phyloP scores from a whole-genome alignment of 2,888 invertebrate species.

The Agapostemon virescens region DNA sequence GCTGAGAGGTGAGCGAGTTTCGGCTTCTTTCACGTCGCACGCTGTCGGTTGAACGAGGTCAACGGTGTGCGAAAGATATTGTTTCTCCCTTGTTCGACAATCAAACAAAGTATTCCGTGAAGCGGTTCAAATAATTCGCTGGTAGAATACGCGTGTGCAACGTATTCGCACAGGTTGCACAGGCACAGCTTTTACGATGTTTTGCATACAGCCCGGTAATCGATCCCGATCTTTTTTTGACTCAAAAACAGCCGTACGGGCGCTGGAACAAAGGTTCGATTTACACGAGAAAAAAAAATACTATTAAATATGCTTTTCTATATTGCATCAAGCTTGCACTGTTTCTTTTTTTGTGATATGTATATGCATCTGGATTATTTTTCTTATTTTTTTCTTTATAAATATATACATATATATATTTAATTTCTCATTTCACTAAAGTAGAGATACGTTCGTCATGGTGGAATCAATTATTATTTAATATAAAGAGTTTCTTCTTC shows the following conservation, averaged over 20 bases:
- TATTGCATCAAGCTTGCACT: neutral
- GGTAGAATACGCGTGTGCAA: constrained; percentile 14
- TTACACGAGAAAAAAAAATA: constrained; percentile 4
- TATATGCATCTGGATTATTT: neutral
- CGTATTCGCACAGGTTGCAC: constrained; percentile 4
- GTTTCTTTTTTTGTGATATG: neutral
- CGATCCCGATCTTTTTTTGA: constrained; percentile 20
- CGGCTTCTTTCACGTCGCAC: constrained; percentile 32
- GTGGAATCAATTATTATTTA: neutral
- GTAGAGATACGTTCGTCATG: neutral
- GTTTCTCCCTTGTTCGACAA: neutral
- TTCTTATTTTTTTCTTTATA: neutral
- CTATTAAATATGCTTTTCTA: constrained; percentile 5
- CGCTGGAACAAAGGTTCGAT: constrained; percentile 40
- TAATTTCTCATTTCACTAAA: neutral
- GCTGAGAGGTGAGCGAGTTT: constrained; percentile 32
- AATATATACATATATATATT: neutral
- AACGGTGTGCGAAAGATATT: constrained; percentile 9
- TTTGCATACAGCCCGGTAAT: constrained; percentile 13
- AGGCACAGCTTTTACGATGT: constrained; percentile 29
- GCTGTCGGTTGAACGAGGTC: constrained; percentile 14
- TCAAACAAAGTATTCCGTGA: constrained; percentile 7
- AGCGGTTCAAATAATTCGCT: constrained; percentile 4
- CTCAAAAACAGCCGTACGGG: constrained; percentile 3
- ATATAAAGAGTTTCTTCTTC: neutral